Conservation (phyloP, 2,888 invertebrate species). For the Coelopa pilipes region DNA sequence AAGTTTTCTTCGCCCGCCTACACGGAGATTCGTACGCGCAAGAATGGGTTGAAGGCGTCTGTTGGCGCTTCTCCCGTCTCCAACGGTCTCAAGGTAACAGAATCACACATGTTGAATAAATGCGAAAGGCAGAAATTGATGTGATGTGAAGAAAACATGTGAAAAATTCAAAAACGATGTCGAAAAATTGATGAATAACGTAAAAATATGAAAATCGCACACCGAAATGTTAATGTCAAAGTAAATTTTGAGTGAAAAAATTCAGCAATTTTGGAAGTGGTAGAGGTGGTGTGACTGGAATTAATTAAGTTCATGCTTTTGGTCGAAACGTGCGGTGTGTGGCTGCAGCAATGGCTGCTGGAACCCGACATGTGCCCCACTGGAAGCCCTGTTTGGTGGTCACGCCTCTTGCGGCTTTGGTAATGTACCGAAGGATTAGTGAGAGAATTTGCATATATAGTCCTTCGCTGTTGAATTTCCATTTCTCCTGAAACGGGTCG, state of each 20-base stretch:
- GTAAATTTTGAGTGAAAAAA: no score
- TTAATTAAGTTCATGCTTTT: background rate
- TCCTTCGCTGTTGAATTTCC: no score
- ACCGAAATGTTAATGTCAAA: no score
- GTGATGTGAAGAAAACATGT: background rate
- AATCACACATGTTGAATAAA: no score
- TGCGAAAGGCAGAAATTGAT: background rate
- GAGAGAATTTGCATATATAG: no score
- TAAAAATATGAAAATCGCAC: no score
- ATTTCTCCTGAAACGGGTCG: no score
- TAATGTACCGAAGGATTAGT: no score
- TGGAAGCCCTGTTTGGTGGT: slow-evolving; percentile 42
- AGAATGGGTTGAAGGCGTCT: slow-evolving; percentile 49
- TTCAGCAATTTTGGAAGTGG: no score
- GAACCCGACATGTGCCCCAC: slow-evolving; percentile 18
- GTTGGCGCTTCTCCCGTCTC: slow-evolving; percentile 35
- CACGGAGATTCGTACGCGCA: slow-evolving; percentile 57
- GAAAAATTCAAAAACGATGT: no score
- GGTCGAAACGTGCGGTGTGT: background rate
- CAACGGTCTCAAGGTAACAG: slow-evolving; percentile 54
- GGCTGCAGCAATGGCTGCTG: background rate
- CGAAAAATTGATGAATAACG: no score
- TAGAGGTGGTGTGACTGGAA: background rate
- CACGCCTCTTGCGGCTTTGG: slow-evolving; percentile 26
- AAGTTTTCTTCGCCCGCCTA: slow-evolving; percentile 59